Evolutionary conservation across 2,113 vertebrate genomes (phyloP), one percentile per base, ranked within the genome.

Genomic region (Acrocephalus arundinaceus): DNA sequence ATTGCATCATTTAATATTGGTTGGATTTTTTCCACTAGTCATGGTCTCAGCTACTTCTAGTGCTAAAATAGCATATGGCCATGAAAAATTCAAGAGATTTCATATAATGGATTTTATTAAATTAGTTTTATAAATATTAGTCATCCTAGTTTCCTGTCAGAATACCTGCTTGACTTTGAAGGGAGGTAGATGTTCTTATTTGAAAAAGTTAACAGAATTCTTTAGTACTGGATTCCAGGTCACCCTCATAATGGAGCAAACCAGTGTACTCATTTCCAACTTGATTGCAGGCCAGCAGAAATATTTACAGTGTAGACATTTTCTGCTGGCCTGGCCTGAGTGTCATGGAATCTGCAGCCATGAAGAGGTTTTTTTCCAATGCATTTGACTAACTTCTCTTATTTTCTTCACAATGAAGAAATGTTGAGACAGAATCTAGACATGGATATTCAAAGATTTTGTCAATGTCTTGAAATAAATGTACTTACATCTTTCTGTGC

Each of bases 21-120:
- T 80, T 94, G 85, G 85, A 59, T 59, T 86, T 97, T 96, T 95
- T 95, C 52, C 59, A 51, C 75, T 51, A 51, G 79, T 90, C 72
- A 31, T 87, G 63, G 76, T 91, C 70, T 65, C 82, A 49, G 62
- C 59, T 91, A 20, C 58, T 91, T 59, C 59, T 46, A 27, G 75
- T 55, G 68, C 51, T 88, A 92, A 95, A 96, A 96, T 92, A 93
- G 90, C 35, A 88, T 49, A 51, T 54, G 48, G 59, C 72, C 78
- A 74, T 96, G 83, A 94, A 95, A 94, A 90, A 93, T 93, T 83
- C 12, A 95, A 28, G 79, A 58, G 37, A 77, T 79, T 90, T 93
- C 80, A 54, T 84, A 51, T 70, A 92, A 95, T 74, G 33, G 55
- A 58, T 84, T 93, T 96, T 80, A 51, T 54, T 58, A 89, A 87